Base-by-base conservation (phyloP, 1,140 invertebrate genomes). In the Diuraphis noxia region DNA sequence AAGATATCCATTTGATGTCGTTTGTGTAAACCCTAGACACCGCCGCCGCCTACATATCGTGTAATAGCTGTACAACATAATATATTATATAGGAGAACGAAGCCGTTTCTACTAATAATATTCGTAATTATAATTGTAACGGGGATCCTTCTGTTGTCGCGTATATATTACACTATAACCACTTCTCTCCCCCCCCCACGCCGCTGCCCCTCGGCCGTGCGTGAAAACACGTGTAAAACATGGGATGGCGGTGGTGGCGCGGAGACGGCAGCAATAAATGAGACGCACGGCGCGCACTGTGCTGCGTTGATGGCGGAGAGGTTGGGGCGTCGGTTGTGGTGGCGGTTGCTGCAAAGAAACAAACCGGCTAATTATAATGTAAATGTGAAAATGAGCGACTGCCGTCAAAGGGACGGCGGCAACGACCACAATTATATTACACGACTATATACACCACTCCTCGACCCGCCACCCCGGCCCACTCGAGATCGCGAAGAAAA, bases 341-440 rank as follows among this genome's bases (percentile, higher is more conserved):
- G 34, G 85, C 34, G 46, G 85, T 52, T 3, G 85, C 85, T 9
- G 40, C 40, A 87, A 87, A 87, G 85, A 87, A 87, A 87, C 85
- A 87, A 87, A 87, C 85, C 46, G 85, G 85, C 85, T 87, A 87
- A 87, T 87, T 87, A 87, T 87, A 87, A 87, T 87, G 85, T 87
- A 87, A 87, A 87, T 87, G 85, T 87, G 85, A 87, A 87, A 87
- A 87, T 56, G 85, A 87, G 85, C 85, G 85, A 87, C 85, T 87
- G 49, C 85, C 85, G 49, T 87, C 85, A 87, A 87, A 87, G 85
- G 85, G 85, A 87, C 85, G 82, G 79, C 79, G 79, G 36, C 79
- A 25, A 41, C 82, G 85, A 87, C 85, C 85, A 87, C 85, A 87
- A 87, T 87, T 87, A 87, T 87, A 87, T 87, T 87, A 87, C 85